Evolutionary conservation across 2,888 invertebrate genomes (phyloP), one percentile per base, ranked within the genome.

Genomic region (Lingula anatina): DNA sequence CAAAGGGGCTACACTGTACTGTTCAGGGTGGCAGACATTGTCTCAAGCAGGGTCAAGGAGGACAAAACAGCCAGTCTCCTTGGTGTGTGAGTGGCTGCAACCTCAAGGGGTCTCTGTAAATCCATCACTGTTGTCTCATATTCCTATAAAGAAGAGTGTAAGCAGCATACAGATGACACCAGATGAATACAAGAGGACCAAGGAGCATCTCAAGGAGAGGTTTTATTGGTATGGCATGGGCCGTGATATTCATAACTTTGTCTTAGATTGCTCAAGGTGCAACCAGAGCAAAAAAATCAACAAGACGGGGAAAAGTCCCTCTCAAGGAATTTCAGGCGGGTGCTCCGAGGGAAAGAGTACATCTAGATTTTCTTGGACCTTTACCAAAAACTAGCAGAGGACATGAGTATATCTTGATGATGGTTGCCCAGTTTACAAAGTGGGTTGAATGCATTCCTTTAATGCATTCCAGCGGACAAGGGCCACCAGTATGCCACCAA

Each of bases 401-500:
- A 4, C 36, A 46, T 18, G n/a, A 37, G 20, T 41, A 26, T 27
- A 23, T 47, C 2, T 21, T 47, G 5, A 24, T 41, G 4, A 18
- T 41, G 5, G 21, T 47, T 7, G 47, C 39, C 21, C 47, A 47
- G 28, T 47, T 47, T 27, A 27, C 47, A 5, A 42, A 41, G 2
- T n/a, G n/a, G n/a, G n/a, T n/a, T n/a, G n/a, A n/a, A n/a, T n/a
- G n/a, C n/a, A n/a, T n/a, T n/a, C n/a, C n/a, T n/a, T n/a, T n/a
- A n/a, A n/a, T n/a, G n/a, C n/a, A n/a, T n/a, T n/a, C n/a, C n/a
- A n/a, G n/a, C n/a, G 7, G 26, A 46, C 20, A 49, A 48, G 26
- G 31, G 27, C 12, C 23, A 46, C 1, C 49, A 46, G 9, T 61
- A 57, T 46, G 40, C 59, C 9, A 51, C 52, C 3, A 50, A 46